Percentiles rank a stretch among this genome's conserved stretches.
Evolutionary conservation across 2,888 invertebrate genomes (phyloP).

Genomic region (Catocala sponsa): DNA sequence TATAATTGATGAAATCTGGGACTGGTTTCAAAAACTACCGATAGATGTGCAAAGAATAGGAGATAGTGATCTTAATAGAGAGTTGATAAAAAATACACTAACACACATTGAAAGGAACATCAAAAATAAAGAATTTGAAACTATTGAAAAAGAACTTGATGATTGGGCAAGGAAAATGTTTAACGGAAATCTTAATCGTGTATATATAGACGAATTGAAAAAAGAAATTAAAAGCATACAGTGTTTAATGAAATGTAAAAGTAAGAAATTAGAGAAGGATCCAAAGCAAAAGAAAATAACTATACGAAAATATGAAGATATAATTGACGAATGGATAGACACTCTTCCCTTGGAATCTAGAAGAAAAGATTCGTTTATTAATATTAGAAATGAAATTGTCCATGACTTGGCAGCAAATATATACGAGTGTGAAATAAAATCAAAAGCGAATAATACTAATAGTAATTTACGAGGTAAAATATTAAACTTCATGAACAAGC

Average conservation of each 20-base stretch:
- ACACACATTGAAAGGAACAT: slow-evolving; percentile 19
- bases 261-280: slow-evolving; percentile 1
- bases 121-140: slow-evolving; percentile 4
- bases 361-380: slow-evolving; percentile 9
- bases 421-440: slow-evolving; percentile 16
- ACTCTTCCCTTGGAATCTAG: slow-evolving; percentile 16
- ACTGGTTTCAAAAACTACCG: slow-evolving; percentile 36
- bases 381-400: slow-evolving; percentile 29
- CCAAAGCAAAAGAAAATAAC: slow-evolving; percentile 20
- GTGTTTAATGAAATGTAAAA: no score
- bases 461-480: slow-evolving; percentile 25
- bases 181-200: slow-evolving; percentile 15
- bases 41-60: slow-evolving; percentile 10
- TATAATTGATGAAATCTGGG: slow-evolving; percentile 21
- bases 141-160: slow-evolving; percentile 17
- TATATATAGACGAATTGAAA: slow-evolving; percentile 22
- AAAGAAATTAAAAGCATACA: slow-evolving; percentile 19
- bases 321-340: slow-evolving; percentile 41
- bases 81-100: slow-evolving; percentile 27
- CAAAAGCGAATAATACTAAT: background rate
- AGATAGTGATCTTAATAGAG: slow-evolving; percentile 15
- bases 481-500: slow-evolving; percentile 42
- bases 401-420: slow-evolving; percentile 38
- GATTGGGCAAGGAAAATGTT: slow-evolving; percentile 31
- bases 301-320: slow-evolving; percentile 31